Evolutionary conservation across 2,113 vertebrate species (phyloP).

Genomic region (Tachycineta bicolor): DNA sequence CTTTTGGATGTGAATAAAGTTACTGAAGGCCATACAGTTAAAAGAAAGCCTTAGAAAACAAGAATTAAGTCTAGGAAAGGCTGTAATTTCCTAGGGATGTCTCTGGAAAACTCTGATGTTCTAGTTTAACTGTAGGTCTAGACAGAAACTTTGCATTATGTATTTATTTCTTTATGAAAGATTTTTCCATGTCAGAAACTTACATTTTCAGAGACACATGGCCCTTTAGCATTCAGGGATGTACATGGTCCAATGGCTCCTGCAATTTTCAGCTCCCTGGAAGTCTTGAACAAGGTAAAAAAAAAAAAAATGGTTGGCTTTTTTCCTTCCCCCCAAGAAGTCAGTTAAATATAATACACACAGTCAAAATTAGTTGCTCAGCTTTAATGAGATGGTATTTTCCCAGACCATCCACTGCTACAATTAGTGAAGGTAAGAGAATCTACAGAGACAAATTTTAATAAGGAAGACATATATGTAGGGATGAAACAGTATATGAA

Average conservation of each 20-base stretch:
- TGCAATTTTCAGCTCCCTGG: constrained; percentile 92
- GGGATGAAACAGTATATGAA: background rate
- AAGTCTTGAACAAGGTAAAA: constrained; percentile 78
- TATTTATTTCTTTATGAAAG: background rate
- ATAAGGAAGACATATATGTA: background rate
- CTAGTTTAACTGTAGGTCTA: background rate
- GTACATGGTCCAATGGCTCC: constrained; percentile 92
- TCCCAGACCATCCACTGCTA: background rate
- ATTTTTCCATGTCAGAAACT: constrained; percentile 50
- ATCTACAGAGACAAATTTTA: background rate
- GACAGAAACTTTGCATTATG: background rate
- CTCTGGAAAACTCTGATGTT: background rate
- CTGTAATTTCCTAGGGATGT: background rate
- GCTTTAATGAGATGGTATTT: background rate
- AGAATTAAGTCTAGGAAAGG: background rate
- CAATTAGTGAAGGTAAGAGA: background rate
- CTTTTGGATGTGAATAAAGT: background rate
- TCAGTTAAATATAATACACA: background rate
- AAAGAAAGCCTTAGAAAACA: background rate
- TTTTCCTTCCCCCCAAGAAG: background rate
- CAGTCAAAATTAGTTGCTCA: background rate
- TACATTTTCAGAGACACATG: constrained; percentile 93
- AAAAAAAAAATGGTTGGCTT: background rate
- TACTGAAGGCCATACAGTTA: background rate
- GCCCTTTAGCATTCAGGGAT: constrained; percentile 89